phyloP scores from a whole-genome alignment of 2,113 vertebrate species.

The Hippocampus comes region DNA sequence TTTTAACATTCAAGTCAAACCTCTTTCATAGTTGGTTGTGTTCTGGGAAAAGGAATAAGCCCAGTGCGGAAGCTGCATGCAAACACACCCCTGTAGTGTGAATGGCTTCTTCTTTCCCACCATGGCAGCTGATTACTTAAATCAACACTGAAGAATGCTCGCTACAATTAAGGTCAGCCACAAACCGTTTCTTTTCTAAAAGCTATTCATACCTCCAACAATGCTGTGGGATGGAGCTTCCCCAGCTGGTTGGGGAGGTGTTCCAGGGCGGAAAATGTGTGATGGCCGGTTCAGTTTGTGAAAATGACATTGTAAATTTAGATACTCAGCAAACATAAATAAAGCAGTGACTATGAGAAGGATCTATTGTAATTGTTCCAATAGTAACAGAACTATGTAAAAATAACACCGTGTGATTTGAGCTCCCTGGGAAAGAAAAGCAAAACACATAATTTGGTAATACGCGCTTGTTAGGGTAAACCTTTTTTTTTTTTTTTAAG shows the following conservation, averaged over 20 bases:
- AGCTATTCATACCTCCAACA: slow-evolving; percentile 12
- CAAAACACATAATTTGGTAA: slow-evolving; percentile 37
- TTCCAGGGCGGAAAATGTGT: slow-evolving; percentile 29
- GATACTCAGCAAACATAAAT: neutral
- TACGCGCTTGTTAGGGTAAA: slow-evolving; percentile 40
- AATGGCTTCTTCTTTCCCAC: slow-evolving; percentile 6
- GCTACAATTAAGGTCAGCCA: slow-evolving; percentile 25
- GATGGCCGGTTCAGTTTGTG: slow-evolving; percentile 27
- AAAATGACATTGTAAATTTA: neutral
- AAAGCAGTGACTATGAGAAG: neutral
- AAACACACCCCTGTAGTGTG: neutral
- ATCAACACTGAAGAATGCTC: slow-evolving; percentile 20
- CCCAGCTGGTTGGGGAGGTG: slow-evolving; percentile 31
- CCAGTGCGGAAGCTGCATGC: neutral
- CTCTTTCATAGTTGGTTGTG: neutral
- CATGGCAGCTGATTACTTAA: slow-evolving; percentile 6
- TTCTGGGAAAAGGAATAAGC: neutral
- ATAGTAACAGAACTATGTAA: neutral
- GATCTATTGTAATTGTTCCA: neutral
- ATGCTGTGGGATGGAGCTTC: slow-evolving; percentile 16
- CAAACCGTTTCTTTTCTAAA: slow-evolving; percentile 27
- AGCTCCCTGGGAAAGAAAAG: slow-evolving; percentile 27
- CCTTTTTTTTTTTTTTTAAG: neutral
- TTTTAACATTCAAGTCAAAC: neutral
- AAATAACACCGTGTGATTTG: neutral